Percentiles rank a stretch among this genome's conserved stretches.
These are phyloP conservation scores for Lota lota DNA, from an alignment of 2,113 vertebrate species.

Conservation along the genomic window DNA sequence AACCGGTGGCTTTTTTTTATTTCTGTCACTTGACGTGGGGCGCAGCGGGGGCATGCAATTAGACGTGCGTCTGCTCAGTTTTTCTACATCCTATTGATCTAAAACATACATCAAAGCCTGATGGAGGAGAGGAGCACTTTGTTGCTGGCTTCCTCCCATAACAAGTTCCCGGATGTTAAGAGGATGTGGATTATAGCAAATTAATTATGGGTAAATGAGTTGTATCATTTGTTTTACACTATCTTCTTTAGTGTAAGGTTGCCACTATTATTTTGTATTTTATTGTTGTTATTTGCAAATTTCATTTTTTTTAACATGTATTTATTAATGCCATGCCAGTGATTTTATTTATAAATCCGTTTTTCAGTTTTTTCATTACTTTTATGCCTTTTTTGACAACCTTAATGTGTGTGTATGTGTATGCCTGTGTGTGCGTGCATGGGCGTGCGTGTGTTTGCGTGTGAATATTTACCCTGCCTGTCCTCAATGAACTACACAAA, in stretches of 20 bases:
- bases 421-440: neutral
- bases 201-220: neutral
- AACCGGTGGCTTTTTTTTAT: too few relatives aligned
- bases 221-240: neutral
- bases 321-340: conserved; percentile 8
- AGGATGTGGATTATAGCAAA: neutral
- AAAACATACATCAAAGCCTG: too few relatives aligned
- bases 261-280: conserved; percentile 9
- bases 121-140: too few relatives aligned
- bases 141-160: neutral
- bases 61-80: too few relatives aligned
- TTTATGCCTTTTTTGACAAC: conserved; percentile 13
- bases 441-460: neutral
- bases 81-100: too few relatives aligned
- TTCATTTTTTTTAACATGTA: conserved; percentile 18
- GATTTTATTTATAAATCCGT: too few relatives aligned
- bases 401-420: conserved; percentile 3
- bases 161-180: neutral
- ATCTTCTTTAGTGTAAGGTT: neutral
- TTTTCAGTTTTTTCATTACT: conserved; percentile 15
- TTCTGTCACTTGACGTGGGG: too few relatives aligned
- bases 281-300: conserved; percentile 19
- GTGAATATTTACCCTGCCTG: conserved; percentile 26
- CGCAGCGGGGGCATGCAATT: too few relatives aligned
- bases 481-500: conserved; percentile 22